phyloP scores from a whole-genome alignment of 2,888 invertebrate species.

The Leucophenga maculata region DNA sequence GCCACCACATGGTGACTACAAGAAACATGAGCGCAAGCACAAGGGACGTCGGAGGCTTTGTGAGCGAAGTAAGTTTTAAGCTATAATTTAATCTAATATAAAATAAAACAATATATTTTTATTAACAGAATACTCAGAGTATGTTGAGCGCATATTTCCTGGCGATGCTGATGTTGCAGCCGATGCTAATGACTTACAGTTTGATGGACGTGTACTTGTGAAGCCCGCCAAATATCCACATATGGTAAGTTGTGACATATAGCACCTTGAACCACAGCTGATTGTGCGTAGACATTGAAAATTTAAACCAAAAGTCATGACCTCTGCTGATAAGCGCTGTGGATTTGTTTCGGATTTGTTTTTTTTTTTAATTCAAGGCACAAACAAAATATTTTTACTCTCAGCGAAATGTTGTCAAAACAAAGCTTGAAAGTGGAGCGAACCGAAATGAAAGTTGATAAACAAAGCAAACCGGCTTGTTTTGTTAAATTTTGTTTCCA shows the following conservation, averaged over 20 bases:
- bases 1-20: conserved; percentile 43
- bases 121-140: conserved; percentile 66
- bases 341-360: not conserved
- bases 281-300: not conserved
- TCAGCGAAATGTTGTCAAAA: not conserved
- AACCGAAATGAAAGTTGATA: not conserved
- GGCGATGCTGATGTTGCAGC: conserved; percentile 55
- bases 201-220: conserved; percentile 66
- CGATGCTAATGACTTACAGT: conserved; percentile 61
- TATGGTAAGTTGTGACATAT: conserved; percentile 56
- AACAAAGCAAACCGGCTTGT: not conserved
- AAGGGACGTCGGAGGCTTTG: conserved; percentile 48
- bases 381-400: not conserved
- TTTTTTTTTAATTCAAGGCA: too few species aligned
- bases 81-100: not conserved
- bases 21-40: conserved; percentile 28
- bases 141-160: conserved; percentile 62
- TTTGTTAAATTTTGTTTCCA: not conserved
- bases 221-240: conserved; percentile 70
- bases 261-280: not conserved
- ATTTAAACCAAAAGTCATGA: not conserved
- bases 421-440: not conserved
- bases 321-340: not conserved
- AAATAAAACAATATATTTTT: not conserved
- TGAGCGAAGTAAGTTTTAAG: conserved; percentile 54